Evolutionary conservation across 1,140 invertebrate species (phyloP).

Genomic region (Drosophila subobscura): DNA sequence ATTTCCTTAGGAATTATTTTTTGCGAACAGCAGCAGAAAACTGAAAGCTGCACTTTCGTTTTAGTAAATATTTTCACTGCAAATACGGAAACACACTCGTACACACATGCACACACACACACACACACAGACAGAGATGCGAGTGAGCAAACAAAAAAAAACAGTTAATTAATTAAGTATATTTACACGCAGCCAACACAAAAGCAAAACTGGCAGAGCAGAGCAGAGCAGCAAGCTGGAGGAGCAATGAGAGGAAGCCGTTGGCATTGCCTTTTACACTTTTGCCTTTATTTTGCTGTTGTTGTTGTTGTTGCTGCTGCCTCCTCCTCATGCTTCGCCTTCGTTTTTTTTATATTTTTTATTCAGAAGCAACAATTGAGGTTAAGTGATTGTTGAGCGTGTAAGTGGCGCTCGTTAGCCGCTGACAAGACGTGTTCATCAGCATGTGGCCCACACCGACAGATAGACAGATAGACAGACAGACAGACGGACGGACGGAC

Average conservation of each 20-base stretch:
- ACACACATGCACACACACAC: not conserved
- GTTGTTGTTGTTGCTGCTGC: constrained; percentile 13
- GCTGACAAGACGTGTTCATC: constrained; percentile 76
- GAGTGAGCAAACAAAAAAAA: constrained; percentile 45
- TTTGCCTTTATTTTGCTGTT: constrained; percentile 42
- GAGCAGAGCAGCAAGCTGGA: not conserved
- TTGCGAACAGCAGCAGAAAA: too few relatives aligned
- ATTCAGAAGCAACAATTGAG: constrained; percentile 74
- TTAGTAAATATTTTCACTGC: too few relatives aligned
- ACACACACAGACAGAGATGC: constrained; percentile 7
- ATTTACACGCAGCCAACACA: constrained; percentile 64
- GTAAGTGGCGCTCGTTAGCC: constrained; percentile 76
- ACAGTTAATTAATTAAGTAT: constrained; percentile 75
- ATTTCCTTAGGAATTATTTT: too few relatives aligned
- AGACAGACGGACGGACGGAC: constrained; percentile 1
- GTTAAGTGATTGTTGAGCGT: constrained; percentile 77
- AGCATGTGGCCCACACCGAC: constrained; percentile 60
- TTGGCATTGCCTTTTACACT: constrained; percentile 75
- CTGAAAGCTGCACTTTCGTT: too few relatives aligned
- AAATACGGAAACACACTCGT: constrained; percentile 7
- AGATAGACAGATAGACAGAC: constrained; percentile 18
- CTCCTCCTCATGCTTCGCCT: constrained; percentile 14
- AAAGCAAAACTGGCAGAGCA: constrained; percentile 5
- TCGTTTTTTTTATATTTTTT: constrained; percentile 45
- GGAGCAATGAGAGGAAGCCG: constrained; percentile 27